These are phyloP conservation scores for Drosophila rhopaloa DNA, from an alignment of 1,140 invertebrate species.

Conservation along the genomic window DNA sequence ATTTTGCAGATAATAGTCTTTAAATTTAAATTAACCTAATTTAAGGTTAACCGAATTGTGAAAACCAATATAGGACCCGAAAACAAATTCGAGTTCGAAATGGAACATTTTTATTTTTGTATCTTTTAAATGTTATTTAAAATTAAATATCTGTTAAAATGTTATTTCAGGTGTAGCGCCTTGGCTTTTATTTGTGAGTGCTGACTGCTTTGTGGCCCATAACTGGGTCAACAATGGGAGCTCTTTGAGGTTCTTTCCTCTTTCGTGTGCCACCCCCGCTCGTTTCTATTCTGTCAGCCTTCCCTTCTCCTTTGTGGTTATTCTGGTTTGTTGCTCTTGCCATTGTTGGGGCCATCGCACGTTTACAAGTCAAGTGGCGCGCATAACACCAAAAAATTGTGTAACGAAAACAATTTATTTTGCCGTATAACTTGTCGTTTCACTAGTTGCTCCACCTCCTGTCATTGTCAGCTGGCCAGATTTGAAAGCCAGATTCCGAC, in stretches of 20 bases:
- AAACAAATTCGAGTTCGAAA: no score
- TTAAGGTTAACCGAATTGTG: no score
- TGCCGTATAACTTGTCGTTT: slow-evolving; percentile 56
- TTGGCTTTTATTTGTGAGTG: slow-evolving; percentile 60
- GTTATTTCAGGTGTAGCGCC: slow-evolving; percentile 22
- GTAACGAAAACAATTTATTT: slow-evolving; percentile 81
- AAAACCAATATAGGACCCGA: no score
- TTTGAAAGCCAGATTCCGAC: slow-evolving; percentile 57
- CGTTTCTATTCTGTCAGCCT: neutral
- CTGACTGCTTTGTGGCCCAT: slow-evolving; percentile 71
- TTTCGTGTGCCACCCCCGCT: neutral
- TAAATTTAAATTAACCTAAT: no score
- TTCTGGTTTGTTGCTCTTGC: slow-evolving; percentile 26
- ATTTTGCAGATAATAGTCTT: no score
- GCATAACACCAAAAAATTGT: slow-evolving; percentile 75
- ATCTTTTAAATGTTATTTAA: neutral
- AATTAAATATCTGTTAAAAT: neutral
- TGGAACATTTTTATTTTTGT: no score
- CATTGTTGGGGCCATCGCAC: slow-evolving; percentile 53
- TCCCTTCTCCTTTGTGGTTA: slow-evolving; percentile 27
- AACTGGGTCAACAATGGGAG: slow-evolving; percentile 76
- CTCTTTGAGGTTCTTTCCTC: slow-evolving; percentile 28
- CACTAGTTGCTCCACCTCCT: slow-evolving; percentile 13
- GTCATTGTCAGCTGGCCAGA: slow-evolving; percentile 65
- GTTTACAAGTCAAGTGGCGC: slow-evolving; percentile 79